Evolutionary conservation across 2,797 vertebrate species (phyloP).

Genomic region (Mycteria americana): DNA sequence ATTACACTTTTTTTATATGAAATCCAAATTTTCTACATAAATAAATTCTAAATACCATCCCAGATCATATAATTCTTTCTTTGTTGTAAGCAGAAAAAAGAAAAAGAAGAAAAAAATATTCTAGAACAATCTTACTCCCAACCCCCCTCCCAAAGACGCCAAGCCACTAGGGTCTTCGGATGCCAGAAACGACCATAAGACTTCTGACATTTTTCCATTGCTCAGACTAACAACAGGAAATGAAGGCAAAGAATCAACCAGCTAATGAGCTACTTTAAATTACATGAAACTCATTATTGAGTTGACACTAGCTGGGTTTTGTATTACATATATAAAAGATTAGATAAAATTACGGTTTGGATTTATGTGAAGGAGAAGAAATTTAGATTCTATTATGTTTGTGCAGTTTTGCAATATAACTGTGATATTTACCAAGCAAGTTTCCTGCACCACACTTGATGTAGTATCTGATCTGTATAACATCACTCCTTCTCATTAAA

Average conservation of each 20-base stretch:
- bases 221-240: not conserved
- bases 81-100: not conserved
- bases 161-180: not conserved
- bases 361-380: not conserved
- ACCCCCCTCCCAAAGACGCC: not conserved
- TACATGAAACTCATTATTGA: not conserved
- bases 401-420: not conserved
- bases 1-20: not conserved
- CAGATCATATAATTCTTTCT: not conserved
- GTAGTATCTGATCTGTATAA: not conserved
- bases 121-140: not conserved
- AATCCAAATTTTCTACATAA: not conserved
- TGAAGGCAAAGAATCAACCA: not conserved
- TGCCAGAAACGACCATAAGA: not conserved
- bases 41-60: not conserved
- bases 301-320: not conserved
- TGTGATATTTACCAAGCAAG: not conserved
- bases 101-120: not conserved
- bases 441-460: not conserved
- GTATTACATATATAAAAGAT: not conserved
- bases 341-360: not conserved
- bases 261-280: not conserved
- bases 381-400: not conserved
- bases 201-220: not conserved
- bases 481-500: not conserved